phyloP scores from a whole-genome alignment of 1,140 invertebrate genomes.

The Zaprionus ghesquierei region DNA sequence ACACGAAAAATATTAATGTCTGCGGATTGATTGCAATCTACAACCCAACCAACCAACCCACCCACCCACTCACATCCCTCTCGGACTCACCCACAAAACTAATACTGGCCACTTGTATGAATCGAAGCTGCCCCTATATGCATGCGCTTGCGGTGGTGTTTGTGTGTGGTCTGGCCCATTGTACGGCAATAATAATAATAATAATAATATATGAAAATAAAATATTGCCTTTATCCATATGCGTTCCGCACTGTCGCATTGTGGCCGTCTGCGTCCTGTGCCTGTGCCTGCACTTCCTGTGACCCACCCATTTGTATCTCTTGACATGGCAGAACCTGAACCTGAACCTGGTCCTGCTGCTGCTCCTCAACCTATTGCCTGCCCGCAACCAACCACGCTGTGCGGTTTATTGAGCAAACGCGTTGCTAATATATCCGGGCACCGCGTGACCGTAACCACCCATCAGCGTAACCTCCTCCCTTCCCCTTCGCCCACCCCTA shows the following conservation, averaged over 20 bases:
- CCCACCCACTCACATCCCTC: not conserved
- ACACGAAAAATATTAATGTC: constrained; percentile 82
- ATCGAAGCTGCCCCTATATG: constrained; percentile 22
- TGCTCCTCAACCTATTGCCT: not conserved
- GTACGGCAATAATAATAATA: constrained; percentile 53
- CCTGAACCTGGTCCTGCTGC: not conserved
- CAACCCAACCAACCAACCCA: not conserved
- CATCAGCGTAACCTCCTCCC: constrained; percentile 28
- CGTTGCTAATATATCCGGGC: constrained; percentile 73
- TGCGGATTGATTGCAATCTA: constrained; percentile 77
- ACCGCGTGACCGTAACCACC: constrained; percentile 60
- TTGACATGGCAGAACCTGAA: constrained; percentile 26
- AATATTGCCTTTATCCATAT: constrained; percentile 64
- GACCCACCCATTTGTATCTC: constrained; percentile 37
- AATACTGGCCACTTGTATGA: constrained; percentile 67
- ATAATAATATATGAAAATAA: constrained; percentile 75
- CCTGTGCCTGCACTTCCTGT: constrained; percentile 21
- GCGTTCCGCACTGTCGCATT: constrained; percentile 42
- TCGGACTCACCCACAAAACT: constrained; percentile 29
- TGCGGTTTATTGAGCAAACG: constrained; percentile 65
- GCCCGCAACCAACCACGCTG: constrained; percentile 16
- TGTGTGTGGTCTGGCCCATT: constrained; percentile 53
- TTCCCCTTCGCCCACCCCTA: not conserved
- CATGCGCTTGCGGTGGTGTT: not conserved
- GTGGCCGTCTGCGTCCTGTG: constrained; percentile 10